Evolutionary conservation across 2,888 invertebrate species (phyloP), one percentile per base, ranked within the genome.

Genomic region (Isotomurus palustris): DNA sequence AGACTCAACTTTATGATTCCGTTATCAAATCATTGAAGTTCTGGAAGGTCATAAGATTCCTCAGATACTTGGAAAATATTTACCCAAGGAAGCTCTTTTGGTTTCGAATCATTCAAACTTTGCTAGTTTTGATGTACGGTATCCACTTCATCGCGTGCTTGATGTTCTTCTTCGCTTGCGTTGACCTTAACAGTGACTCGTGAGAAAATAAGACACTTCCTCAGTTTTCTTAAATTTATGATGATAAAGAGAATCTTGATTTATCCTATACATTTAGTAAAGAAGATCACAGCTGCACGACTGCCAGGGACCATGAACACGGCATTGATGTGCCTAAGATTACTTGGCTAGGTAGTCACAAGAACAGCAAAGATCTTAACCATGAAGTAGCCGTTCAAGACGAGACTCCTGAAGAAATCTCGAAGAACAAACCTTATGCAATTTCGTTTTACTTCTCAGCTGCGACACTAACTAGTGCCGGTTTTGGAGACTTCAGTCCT

Each of bases 401-500:
- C 53, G 12, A 54, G n/a, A 21, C 36, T 54, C 12, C 43, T 50
- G 2, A 55, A 48, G 22, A 40, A 52, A 19, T 65, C 10, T 32
- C 51, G 1, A 43, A 49, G 1, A 57, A 49, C 10, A 50, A 47
- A 22, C 60, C 60, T 0, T 66, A 60, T 35, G 14, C 60, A 22
- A 10, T 57, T 12, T 64, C 66, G 3, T 48, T 64, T 17, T 60
- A 35, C 25, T 66, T 62, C 24, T 50, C 66, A 2, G 29, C 56
- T 21, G 64, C 64, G 14, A 66, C 64, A 2, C 17, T 64, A n/a
- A 62, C 62, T 10, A 60, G 56, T n/a, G 66, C 64, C 14, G 66
- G 66, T 1, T 67, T 54, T 47, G 66, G 66, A 10, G 66, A 67
- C 40, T 67, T 67, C 43, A 50, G 45, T 38, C 64, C 66, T 1